These are phyloP conservation scores for Theocolax elegans DNA, from an alignment of 1,140 invertebrate species.

Conservation along the genomic window DNA sequence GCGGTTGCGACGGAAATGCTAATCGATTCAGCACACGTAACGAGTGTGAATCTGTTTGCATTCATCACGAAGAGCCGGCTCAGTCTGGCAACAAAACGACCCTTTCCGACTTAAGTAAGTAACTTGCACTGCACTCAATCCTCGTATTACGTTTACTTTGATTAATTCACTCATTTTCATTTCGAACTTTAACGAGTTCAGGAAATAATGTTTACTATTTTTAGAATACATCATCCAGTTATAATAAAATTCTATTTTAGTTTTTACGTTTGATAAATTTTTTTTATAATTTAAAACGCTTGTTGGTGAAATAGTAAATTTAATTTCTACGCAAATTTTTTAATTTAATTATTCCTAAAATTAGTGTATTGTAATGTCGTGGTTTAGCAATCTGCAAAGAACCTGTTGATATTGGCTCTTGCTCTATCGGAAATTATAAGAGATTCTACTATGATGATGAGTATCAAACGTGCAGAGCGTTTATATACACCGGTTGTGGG, in stretches of 20 bases:
- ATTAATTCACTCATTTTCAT: too few relatives aligned
- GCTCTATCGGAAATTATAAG: slow-evolving; percentile 72
- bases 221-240: too few relatives aligned
- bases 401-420: slow-evolving; percentile 78
- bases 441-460: slow-evolving; percentile 86
- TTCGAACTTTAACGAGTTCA: too few relatives aligned
- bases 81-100: slow-evolving; percentile 62
- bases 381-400: slow-evolving; percentile 73
- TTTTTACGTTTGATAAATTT: too few relatives aligned
- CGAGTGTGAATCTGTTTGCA: slow-evolving; percentile 78
- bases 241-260: too few relatives aligned
- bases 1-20: slow-evolving; percentile 86
- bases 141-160: too few relatives aligned
- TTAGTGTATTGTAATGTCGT: slow-evolving; percentile 29
- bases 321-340: too few relatives aligned
- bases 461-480: slow-evolving; percentile 77
- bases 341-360: too few relatives aligned
- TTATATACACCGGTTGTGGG: slow-evolving; percentile 84
- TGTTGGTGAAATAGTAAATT: too few relatives aligned
- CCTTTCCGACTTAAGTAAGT: slow-evolving; percentile 59
- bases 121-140: too few relatives aligned
- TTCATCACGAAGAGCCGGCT: slow-evolving; percentile 65
- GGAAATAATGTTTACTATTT: too few relatives aligned
- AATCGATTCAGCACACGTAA: slow-evolving; percentile 81
- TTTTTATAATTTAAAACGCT: too few relatives aligned